These are phyloP conservation scores for Eupithecia tripunctaria DNA, from an alignment of 2,888 invertebrate species.

Conservation along the genomic window DNA sequence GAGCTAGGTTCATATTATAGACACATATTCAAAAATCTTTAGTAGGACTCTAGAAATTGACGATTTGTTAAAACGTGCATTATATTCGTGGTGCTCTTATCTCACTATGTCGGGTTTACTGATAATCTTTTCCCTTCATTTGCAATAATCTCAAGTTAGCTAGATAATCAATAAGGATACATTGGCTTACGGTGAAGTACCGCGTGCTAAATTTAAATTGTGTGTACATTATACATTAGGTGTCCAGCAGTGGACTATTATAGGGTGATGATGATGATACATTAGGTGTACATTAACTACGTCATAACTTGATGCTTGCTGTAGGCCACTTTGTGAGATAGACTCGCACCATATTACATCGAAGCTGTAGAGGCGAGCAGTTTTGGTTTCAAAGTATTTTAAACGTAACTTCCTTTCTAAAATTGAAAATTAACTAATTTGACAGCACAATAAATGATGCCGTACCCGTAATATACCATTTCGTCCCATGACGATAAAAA, in stretches of 20 bases:
- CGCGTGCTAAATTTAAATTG: neutral
- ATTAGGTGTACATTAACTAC: neutral
- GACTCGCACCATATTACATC: neutral
- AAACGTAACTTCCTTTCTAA: neutral
- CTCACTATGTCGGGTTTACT: neutral
- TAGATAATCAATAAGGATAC: neutral
- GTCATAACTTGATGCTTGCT: neutral
- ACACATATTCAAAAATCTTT: constrained; percentile 7
- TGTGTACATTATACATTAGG: neutral
- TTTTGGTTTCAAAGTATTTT: neutral
- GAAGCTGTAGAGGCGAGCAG: neutral
- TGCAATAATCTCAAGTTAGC: neutral
- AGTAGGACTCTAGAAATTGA: constrained; percentile 37
- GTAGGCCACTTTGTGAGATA: neutral
- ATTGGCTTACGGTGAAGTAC: neutral
- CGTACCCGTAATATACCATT: too few relatives aligned
- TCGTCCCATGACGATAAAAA: too few relatives aligned
- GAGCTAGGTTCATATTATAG: constrained; percentile 19
- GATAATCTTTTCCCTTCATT: neutral
- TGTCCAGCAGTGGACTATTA: neutral
- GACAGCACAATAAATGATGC: too few relatives aligned
- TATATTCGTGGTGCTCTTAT: neutral
- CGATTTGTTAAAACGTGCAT: neutral
- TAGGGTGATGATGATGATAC: neutral
- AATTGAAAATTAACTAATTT: neutral